Percentiles rank a stretch among this genome's conserved stretches.
Evolutionary conservation across 2,797 vertebrate species (phyloP).

Genomic region (Tragopan temminckii): DNA sequence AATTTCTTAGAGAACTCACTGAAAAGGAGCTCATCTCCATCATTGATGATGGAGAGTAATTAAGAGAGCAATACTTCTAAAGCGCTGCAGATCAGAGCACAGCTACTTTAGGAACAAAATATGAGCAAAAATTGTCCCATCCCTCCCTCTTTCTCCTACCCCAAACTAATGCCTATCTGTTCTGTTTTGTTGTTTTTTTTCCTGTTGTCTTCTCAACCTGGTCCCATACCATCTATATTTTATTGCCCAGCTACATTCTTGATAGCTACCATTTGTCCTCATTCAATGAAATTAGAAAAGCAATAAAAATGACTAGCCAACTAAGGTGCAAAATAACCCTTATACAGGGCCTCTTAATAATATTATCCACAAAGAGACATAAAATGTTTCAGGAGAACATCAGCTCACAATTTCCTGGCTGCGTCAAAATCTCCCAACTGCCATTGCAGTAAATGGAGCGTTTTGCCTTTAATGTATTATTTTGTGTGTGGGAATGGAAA

Average conservation of each 20-base stretch:
- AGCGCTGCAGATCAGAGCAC: neutral
- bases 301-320: neutral
- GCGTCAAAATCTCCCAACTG: neutral
- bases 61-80: neutral
- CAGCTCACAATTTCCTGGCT: neutral
- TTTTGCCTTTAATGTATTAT: slow-evolving; percentile 2
- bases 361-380: neutral
- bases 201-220: no score
- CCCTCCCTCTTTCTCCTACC: neutral
- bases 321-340: neutral
- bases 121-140: neutral
- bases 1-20: neutral
- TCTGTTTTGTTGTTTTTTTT: neutral
- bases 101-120: neutral
- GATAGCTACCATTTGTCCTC: neutral
- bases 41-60: neutral
- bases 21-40: neutral
- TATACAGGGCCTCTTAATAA: neutral
- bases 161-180: neutral
- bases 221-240: neutral
- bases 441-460: neutral
- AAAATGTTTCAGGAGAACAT: neutral
- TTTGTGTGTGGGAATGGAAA: neutral
- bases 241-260: neutral
- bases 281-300: neutral